phyloP scores from a whole-genome alignment of 2,797 vertebrate genomes.

The Cottoperca gobio region DNA sequence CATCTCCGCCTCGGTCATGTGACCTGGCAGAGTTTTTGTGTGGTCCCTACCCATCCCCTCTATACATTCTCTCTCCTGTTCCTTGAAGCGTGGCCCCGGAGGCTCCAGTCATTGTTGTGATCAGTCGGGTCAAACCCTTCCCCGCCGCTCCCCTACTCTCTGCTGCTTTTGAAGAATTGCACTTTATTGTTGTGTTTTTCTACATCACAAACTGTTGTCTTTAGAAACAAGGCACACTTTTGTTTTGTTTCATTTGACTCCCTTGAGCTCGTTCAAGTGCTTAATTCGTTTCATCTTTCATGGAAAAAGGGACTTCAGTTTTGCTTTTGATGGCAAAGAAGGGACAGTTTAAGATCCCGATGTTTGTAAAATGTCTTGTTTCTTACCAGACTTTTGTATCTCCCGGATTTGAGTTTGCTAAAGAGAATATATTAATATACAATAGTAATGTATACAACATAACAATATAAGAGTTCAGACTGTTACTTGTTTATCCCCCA shows the following conservation, averaged over 20 bases:
- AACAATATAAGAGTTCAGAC: neutral
- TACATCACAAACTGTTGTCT: conserved; percentile 45
- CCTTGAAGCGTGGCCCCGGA: conserved; percentile 61
- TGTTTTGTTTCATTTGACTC: conserved; percentile 5
- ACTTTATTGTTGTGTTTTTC: conserved; percentile 56
- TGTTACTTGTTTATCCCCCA: no score
- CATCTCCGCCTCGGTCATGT: conserved; percentile 64
- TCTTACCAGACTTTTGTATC: neutral
- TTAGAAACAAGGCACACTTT: conserved; percentile 15
- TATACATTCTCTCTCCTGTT: conserved; percentile 34
- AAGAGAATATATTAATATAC: neutral
- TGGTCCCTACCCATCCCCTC: conserved; percentile 49
- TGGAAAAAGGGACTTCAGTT: conserved; percentile 1
- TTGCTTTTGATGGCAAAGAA: conserved; percentile 15
- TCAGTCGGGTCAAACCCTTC: conserved; percentile 47
- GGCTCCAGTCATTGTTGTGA: conserved; percentile 65
- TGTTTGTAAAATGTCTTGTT: neutral
- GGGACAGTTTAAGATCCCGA: neutral
- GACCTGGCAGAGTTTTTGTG: conserved; percentile 70
- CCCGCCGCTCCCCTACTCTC: neutral
- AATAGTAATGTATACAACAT: neutral
- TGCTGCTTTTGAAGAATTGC: conserved; percentile 57
- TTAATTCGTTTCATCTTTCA: conserved; percentile 4
- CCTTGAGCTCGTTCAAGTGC: neutral
- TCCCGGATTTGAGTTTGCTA: neutral